Evolutionary conservation across 1,140 invertebrate genomes (phyloP), one percentile per base, ranked within the genome.

Genomic region (Neodiprion virginianus): DNA sequence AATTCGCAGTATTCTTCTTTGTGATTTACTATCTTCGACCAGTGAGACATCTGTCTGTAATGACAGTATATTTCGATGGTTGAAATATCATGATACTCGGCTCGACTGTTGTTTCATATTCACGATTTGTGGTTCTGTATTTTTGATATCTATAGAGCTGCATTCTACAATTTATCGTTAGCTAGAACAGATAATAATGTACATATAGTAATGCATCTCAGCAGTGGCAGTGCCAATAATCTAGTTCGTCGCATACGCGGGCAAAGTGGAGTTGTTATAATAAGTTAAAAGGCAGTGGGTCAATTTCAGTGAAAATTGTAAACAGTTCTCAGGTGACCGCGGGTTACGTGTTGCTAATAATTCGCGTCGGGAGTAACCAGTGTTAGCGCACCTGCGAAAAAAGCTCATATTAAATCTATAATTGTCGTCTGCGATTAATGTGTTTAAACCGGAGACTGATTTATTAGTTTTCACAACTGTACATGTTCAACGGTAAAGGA

Each of bases 191-290:
- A 65, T 21, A 14, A 65, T 65, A 65, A 65, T 65, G 17, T 65
- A 65, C 12, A 69, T 66, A 50, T 2, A 71, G 74, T 74, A 71
- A 79, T 79, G 72, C 68, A 73, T 77, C 72, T 79, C 75, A 73
- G 73, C 73, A 74, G 53, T 69, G 72, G 67, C 76, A 79, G 78
- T 80, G 78, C 40, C 74, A 74, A 78, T 74, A 71, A 73, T 72
- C 73, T 71, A 71, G 71, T 48, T 72, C 66, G 74, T 66, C 47
- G 68, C 23, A 48, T 66, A 75, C 66, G 50, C 53, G 67, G 47
- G n/a, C 61, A 21, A 68, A 23, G 48, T 71, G 61, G 72, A 76
- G 75, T 14, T 61, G n/a, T 61, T 61, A 61, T 8, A 77, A 72
- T 76, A 70, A 53, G 67, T 76, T 49, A 70, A 74, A 72, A 77